Base-by-base conservation (phyloP, 2,888 invertebrate species). In the Idaea straminata region DNA sequence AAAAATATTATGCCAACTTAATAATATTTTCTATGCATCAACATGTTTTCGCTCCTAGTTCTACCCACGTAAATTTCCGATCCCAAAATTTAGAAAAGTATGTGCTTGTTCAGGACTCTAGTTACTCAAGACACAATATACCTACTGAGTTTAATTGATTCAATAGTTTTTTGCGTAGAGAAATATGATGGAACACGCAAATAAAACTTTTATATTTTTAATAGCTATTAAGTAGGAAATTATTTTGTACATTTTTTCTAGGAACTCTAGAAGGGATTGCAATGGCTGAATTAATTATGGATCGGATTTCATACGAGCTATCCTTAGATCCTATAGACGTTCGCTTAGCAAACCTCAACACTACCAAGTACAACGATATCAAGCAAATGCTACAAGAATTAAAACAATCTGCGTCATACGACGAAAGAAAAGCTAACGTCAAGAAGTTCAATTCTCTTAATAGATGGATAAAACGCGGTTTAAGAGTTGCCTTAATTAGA, bases 391-490 rank as follows among this genome's bases (percentile, higher is more conserved):
- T 94, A 5, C 84, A 93, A 58, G 58, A 58, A 16, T 4, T 58
- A 58, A 58, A 15, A 58, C n/a, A 5, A 15, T 58, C 58, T 4
- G 58, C 58, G 5, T 69, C 78, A 25, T 94, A 90, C 71, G 81
- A 83, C 0, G 76, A 79, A 6, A 81, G 95, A 62, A 85, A 83
- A 71, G 74, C 75, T 25, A 82, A 78, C 13, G 85, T 94, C 0
- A 83, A 89, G 25, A 79, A 82, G 59, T 95, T 93, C 75, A 95
- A 95, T 74, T 72, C 76, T 62, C 89, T 92, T 38, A 96, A 96
- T 83, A 89, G 96, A 62, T 96, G 96, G 96, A 95, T 93, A 75
- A 96, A 96, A 82, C 92, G 93, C 61, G 96, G 82, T 0, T 63
- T 85, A 15, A 74, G 81, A 69, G 70, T 75, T 16, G 35, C 71